These are phyloP conservation scores for Bombus huntii DNA, from an alignment of 1,140 invertebrate genomes.

Conservation along the genomic window DNA sequence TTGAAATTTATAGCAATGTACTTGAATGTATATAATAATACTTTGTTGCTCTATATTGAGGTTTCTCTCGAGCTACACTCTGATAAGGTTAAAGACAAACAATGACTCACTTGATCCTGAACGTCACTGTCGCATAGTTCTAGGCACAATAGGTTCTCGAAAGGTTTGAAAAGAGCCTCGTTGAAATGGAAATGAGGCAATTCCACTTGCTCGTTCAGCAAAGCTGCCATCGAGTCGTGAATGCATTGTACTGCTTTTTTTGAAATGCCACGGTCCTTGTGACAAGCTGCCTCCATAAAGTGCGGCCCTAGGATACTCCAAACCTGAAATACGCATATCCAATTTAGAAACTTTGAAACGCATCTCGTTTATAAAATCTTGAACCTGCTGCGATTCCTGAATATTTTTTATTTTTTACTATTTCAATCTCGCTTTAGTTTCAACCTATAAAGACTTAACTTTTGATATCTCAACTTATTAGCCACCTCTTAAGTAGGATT, in stretches of 20 bases:
- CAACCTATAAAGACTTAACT: too few species aligned
- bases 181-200: constrained; percentile 97
- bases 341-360: background rate
- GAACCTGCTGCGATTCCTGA: background rate
- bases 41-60: background rate
- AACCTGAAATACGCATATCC: constrained; percentile 74
- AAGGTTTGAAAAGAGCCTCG: constrained; percentile 96
- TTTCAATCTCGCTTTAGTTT: background rate
- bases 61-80: background rate
- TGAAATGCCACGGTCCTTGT: constrained; percentile 93
- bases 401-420: background rate
- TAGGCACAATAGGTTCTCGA: constrained; percentile 96
- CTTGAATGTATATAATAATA: background rate
- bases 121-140: constrained; percentile 96
- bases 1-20: too few species aligned
- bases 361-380: background rate
- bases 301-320: constrained; percentile 96
- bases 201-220: constrained; percentile 94
- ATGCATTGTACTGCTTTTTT: constrained; percentile 97
- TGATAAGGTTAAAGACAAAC: background rate
- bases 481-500: too few species aligned
- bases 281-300: constrained; percentile 96
- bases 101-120: constrained; percentile 88
- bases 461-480: too few species aligned
- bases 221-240: constrained; percentile 94